Evolutionary conservation across 2,797 vertebrate species (phyloP).

Genomic region (Hypotaenidia philippensis): DNA sequence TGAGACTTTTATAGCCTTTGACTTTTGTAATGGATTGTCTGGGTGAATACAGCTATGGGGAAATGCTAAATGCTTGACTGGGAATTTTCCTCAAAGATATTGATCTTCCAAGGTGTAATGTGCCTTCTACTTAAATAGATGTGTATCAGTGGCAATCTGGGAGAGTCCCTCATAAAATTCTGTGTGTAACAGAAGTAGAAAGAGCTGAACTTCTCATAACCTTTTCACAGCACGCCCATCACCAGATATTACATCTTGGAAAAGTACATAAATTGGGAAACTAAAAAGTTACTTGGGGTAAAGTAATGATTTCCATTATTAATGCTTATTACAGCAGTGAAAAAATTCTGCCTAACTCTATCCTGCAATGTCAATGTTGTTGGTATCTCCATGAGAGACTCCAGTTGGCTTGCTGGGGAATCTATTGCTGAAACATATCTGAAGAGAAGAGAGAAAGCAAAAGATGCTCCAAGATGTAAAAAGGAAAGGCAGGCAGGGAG

Average conservation of each 20-base stretch:
- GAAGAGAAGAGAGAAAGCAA: neutral
- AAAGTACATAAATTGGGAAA: neutral
- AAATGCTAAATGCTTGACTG: neutral
- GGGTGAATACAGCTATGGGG: neutral
- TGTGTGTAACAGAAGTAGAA: neutral
- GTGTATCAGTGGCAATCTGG: neutral
- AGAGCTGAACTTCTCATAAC: neutral
- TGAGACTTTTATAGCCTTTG: neutral
- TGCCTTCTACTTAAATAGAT: neutral
- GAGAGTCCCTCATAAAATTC: neutral
- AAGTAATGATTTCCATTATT: neutral
- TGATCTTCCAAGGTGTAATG: neutral
- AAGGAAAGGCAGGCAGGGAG: neutral
- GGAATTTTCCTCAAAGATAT: neutral
- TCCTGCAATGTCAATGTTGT: neutral
- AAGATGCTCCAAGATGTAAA: neutral
- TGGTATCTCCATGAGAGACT: neutral
- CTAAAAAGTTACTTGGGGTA: neutral
- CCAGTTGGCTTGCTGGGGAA: neutral
- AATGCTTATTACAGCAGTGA: neutral
- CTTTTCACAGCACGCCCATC: neutral
- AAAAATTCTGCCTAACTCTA: neutral
- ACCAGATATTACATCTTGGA: neutral
- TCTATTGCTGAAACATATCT: neutral
- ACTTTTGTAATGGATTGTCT: neutral